A percentile compares a stretch with the other conserved stretches of the same genome.
Conservation (phyloP, 2,888 invertebrate genomes). For the Luperina nickerlii region DNA sequence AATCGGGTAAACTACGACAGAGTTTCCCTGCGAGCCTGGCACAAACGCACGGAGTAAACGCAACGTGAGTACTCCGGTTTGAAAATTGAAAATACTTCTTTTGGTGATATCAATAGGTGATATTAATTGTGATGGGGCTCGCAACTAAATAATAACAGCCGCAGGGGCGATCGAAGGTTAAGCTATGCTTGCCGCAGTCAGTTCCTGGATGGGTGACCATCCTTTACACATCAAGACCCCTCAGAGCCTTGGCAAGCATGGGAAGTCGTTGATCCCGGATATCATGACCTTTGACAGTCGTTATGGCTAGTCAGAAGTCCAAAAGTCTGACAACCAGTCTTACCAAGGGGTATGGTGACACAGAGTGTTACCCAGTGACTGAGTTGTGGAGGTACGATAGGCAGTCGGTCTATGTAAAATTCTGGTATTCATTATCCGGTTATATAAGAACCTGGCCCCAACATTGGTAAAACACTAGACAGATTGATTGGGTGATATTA, state of each 20-base stretch:
- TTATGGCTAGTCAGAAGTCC: background rate
- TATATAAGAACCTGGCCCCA: background rate
- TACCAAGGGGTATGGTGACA: background rate
- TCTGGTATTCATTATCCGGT: background rate
- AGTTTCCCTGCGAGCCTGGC: background rate
- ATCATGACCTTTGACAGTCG: background rate
- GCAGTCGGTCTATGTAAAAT: background rate
- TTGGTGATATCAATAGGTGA: no score
- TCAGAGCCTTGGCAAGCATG: background rate
- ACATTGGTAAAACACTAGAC: background rate
- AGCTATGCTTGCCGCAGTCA: background rate
- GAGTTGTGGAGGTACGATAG: background rate
- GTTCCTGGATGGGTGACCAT: background rate
- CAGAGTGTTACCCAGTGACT: no score
- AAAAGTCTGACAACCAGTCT: background rate
- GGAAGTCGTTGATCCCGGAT: no score
- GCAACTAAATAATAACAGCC: background rate
- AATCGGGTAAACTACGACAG: background rate
- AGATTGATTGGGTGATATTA: background rate
- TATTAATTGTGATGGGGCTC: background rate
- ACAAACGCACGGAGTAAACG: background rate
- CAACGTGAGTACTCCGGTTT: background rate
- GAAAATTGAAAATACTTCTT: background rate
- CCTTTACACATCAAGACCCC: background rate
- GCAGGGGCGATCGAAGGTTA: background rate